phyloP scores from a whole-genome alignment of 2,113 vertebrate genomes.

The Myocastor coypus region DNA sequence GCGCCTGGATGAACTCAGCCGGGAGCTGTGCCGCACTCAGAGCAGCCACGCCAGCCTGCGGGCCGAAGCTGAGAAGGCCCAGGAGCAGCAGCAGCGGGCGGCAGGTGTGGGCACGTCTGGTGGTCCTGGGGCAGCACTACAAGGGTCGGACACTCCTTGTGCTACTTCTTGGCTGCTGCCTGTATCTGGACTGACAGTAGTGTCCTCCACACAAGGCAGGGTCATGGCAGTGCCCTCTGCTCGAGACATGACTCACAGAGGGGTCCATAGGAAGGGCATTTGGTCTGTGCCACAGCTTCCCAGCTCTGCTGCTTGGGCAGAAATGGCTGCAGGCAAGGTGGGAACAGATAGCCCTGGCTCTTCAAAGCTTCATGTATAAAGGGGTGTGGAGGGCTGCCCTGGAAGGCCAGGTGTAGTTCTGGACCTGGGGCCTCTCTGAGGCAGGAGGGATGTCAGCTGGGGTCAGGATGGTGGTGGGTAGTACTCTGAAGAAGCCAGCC shows the following conservation, averaged over 20 bases:
- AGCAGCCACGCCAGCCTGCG: constrained; percentile 89
- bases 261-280: not conserved
- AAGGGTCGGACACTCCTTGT: not conserved
- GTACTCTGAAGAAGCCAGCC: not conserved
- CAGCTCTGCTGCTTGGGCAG: not conserved
- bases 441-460: not conserved
- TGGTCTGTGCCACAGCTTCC: not conserved
- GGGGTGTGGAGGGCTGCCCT: not conserved
- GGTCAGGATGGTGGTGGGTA: not conserved
- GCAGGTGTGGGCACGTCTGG: constrained; percentile 81
- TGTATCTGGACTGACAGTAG: not conserved
- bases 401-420: not conserved
- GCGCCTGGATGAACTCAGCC: constrained; percentile 92
- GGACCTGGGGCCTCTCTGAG: not conserved
- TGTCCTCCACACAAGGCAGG: not conserved
- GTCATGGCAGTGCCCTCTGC: not conserved
- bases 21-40: constrained; percentile 92
- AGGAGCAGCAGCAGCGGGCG: constrained; percentile 89
- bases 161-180: fast-evolving
- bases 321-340: not conserved
- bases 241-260: not conserved
- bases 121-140: not conserved
- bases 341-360: not conserved
- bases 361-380: not conserved
- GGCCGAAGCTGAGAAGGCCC: constrained; percentile 89